Base-by-base conservation (phyloP, 2,113 vertebrate genomes). In the Odocoileus hemionus region DNA sequence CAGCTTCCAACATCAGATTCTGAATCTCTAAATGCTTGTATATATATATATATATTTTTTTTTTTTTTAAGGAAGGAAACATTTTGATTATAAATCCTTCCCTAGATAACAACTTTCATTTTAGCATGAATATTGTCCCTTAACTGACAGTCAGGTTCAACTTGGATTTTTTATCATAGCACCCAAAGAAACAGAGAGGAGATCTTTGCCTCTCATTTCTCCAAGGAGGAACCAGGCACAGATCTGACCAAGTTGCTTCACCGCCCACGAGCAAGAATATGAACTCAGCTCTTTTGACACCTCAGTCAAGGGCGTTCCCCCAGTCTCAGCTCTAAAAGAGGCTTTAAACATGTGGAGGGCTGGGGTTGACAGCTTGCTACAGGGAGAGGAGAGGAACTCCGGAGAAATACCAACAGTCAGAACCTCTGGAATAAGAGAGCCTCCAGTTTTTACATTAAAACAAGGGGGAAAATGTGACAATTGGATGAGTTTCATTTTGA, bases 401-500 rank as follows among this genome's bases (percentile, higher is more conserved):
- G 57, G 57, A 54, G 61, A 55, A 91, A 90, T 9, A 78, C 14
- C 82, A 92, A 79, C 6, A 43, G 67, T 50, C 61, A 95, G 83
- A 96, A 70, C 28, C 50, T 36, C 10, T 87, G 82, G 70, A 50
- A 79, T 76, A 95, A 95, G 47, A 87, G 12, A 96, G 61, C 26
- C 26, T 97, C 57, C 57, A 21, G 58, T 89, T 96, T 95, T 90
- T 58, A 92, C 92, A 90, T 86, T 33, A 97, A 94, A 94, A 79
- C 6, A 8, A 43, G 54, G 96, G 95, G 96, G 88, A 96, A 97
- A 96, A 36, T 95, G 90, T 98, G 97, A 97, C 82, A 98, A 97
- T 36, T 94, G 67, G 86, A 85, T 13, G 43, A 88, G 86, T 97
- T 98, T 98, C 95, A 84, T 93, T 97, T 97, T 98, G 98, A 98